These are phyloP conservation scores for Penaeus vannamei DNA, from an alignment of 1,140 invertebrate genomes.

Conservation along the genomic window DNA sequence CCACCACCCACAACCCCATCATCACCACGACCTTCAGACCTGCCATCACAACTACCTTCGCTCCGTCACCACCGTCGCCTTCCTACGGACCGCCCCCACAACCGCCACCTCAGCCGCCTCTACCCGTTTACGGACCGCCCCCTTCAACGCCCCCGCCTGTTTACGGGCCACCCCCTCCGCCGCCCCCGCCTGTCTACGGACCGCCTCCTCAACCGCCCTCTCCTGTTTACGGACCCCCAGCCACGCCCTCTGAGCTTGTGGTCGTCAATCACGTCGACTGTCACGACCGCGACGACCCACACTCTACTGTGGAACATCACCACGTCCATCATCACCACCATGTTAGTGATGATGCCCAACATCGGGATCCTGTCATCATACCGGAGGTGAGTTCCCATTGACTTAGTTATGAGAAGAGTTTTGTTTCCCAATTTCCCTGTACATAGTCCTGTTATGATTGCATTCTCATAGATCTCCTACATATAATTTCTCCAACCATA, in stretches of 20 bases:
- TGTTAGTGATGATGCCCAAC: too few relatives aligned
- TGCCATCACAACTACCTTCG: not conserved
- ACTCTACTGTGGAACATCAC: not conserved
- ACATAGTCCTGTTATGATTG: too few relatives aligned
- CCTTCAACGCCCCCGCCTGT: not conserved
- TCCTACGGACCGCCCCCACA: not conserved
- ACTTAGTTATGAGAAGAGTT: too few relatives aligned
- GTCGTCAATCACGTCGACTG: not conserved
- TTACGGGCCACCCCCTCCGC: not conserved
- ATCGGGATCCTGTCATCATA: too few relatives aligned
- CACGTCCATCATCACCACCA: constrained; percentile 35
- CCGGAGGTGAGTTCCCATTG: too few relatives aligned
- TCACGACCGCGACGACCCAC: not conserved
- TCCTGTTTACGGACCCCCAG: not conserved
- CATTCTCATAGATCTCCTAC: too few relatives aligned
- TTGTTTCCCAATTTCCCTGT: too few relatives aligned
- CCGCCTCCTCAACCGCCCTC: constrained; percentile 41
- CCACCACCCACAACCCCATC: not conserved
- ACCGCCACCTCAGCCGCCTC: not conserved
- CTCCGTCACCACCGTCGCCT: not conserved
- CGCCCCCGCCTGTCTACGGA: constrained; percentile 18
- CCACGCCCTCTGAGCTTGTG: not conserved
- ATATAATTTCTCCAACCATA: too few relatives aligned
- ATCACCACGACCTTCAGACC: not conserved
- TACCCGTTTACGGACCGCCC: constrained; percentile 16